phyloP scores from a whole-genome alignment of 2,888 invertebrate species.

The Criorhina ranunculi region DNA sequence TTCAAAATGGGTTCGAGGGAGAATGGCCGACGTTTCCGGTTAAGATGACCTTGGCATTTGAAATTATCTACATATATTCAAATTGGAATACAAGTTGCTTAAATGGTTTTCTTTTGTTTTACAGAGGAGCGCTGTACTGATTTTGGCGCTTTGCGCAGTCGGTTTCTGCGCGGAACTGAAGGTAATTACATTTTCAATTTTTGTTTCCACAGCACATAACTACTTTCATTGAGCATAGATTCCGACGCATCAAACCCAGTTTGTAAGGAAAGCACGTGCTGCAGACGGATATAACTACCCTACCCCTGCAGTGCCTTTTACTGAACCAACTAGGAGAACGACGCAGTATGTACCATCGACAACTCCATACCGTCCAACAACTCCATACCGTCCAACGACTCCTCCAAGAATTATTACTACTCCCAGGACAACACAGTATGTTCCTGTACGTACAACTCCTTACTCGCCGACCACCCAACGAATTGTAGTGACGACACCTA shows the following conservation, averaged over 20 bases:
- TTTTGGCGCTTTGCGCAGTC: conserved; percentile 81
- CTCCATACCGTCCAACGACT: conserved; percentile 29
- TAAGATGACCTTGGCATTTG: conserved; percentile 7
- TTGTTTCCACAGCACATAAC: background rate
- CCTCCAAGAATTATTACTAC: conserved; percentile 25
- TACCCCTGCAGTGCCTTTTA: conserved; percentile 80
- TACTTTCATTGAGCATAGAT: conserved; percentile 44
- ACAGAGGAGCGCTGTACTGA: conserved; percentile 82
- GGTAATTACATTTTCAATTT: conserved; percentile 32
- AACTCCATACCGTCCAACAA: conserved; percentile 48
- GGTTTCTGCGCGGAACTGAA: conserved; percentile 46
- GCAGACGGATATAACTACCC: conserved; percentile 82
- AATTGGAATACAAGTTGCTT: background rate
- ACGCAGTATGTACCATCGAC: conserved; percentile 40
- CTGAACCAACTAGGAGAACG: conserved; percentile 67
- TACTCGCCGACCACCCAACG: conserved; percentile 21
- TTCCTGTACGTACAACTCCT: conserved; percentile 7
- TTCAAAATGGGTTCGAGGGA: background rate
- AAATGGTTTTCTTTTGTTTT: conserved; percentile 30
- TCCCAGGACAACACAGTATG: conserved; percentile 24
- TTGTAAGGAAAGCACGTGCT: conserved; percentile 79
- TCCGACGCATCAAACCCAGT: conserved; percentile 22
- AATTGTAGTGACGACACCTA: conserved; percentile 22
- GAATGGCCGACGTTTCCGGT: background rate
- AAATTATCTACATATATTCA: background rate